These are phyloP conservation scores for Beroe ovata DNA, from an alignment of 37 sponge, comb jelly and placozoan genomes.

Conservation along the genomic window DNA sequence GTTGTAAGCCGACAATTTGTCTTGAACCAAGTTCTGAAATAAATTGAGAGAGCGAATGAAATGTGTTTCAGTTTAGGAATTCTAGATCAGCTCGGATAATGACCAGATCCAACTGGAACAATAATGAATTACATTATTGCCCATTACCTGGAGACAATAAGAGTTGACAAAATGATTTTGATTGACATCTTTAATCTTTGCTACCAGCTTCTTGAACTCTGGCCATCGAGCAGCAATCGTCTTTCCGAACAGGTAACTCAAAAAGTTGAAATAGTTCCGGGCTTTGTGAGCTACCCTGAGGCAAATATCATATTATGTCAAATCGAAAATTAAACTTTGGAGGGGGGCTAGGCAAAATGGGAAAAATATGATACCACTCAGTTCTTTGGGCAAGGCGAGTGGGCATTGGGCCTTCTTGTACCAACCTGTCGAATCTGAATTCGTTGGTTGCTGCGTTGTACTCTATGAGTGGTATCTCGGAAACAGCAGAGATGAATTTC, in stretches of 20 bases:
- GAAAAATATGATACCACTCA: no score
- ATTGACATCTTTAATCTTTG: slow-evolving; percentile 13
- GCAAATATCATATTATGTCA: no score
- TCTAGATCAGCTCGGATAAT: no score
- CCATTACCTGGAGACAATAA: slow-evolving; percentile 53
- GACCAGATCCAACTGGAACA: no score
- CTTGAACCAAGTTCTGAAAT: slow-evolving; percentile 10
- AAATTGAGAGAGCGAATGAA: no score
- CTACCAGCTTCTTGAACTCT: slow-evolving; percentile 29
- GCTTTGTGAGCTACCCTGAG: slow-evolving; percentile 19
- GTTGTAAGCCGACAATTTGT: slow-evolving; percentile 20
- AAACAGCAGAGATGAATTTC: slow-evolving; percentile 12
- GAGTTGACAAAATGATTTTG: slow-evolving; percentile 10
- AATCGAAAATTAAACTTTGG: no score
- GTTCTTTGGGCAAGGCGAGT: no score
- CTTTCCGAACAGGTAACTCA: slow-evolving; percentile 12
- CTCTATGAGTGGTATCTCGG: slow-evolving; percentile 33
- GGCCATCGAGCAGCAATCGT: slow-evolving; percentile 15
- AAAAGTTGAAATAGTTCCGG: slow-evolving; percentile 24
- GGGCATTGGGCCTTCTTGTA: no score
- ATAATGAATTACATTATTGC: no score
- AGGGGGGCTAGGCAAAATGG: no score
- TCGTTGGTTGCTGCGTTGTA: neutral
- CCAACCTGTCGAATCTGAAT: slow-evolving; percentile 25
- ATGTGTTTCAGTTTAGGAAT: no score